phyloP scores from a whole-genome alignment of 2,888 invertebrate species.

The Morpho helenor region DNA sequence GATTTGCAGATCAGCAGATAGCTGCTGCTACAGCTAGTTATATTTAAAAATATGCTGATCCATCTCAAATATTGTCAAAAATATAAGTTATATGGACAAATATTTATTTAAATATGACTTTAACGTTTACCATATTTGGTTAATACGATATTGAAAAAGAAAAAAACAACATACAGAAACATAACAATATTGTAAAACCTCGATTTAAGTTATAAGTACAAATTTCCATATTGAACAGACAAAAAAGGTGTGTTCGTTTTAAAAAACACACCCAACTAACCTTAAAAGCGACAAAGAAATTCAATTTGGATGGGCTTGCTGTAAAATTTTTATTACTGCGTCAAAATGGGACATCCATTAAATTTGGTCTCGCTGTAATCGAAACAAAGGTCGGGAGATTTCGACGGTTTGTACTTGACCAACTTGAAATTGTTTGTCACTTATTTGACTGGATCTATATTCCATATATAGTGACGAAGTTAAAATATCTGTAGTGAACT shows the following conservation, averaged over 20 bases:
- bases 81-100: too few relatives aligned
- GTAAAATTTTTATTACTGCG: slow-evolving; percentile 65
- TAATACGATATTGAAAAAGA: too few relatives aligned
- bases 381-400: slow-evolving; percentile 39
- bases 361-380: slow-evolving; percentile 57
- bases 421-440: slow-evolving; percentile 50
- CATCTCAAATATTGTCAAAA: too few relatives aligned
- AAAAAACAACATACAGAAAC: too few relatives aligned
- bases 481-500: slow-evolving; percentile 25
- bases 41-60: too few relatives aligned
- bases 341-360: slow-evolving; percentile 43
- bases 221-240: too few relatives aligned
- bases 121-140: too few relatives aligned
- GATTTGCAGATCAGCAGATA: too few relatives aligned
- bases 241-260: background rate
- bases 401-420: slow-evolving; percentile 32
- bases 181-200: too few relatives aligned
- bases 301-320: slow-evolving; percentile 50
- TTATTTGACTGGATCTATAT: slow-evolving; percentile 35
- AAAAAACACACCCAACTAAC: slow-evolving; percentile 2
- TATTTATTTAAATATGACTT: too few relatives aligned
- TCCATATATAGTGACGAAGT: slow-evolving; percentile 13
- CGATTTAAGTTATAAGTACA: too few relatives aligned
- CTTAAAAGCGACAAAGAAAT: slow-evolving; percentile 38
- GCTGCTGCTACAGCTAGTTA: too few relatives aligned